Percentiles rank a stretch among this genome's conserved stretches.
These are phyloP conservation scores for Brachionus sp. DNA, from an alignment of 1,140 invertebrate species.

Conservation along the genomic window DNA sequence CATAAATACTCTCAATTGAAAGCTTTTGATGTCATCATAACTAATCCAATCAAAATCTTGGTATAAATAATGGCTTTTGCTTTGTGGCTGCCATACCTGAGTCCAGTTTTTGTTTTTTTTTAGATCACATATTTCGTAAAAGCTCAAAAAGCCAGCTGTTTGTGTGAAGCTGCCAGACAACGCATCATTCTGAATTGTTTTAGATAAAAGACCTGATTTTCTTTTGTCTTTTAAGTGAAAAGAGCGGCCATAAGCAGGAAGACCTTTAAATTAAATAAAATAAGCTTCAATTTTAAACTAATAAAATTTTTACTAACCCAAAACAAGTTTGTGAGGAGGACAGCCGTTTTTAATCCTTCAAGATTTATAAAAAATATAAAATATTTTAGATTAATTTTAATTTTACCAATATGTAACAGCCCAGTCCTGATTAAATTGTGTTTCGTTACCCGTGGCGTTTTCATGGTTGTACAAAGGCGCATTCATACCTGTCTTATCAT, in stretches of 20 bases:
- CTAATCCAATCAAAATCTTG: slow-evolving; percentile 86
- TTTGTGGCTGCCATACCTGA: slow-evolving; percentile 20
- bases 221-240: slow-evolving; percentile 62
- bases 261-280: slow-evolving; percentile 66
- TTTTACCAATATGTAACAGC: slow-evolving; percentile 29
- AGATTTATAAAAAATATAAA: not conserved
- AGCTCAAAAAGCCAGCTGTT: slow-evolving; percentile 85
- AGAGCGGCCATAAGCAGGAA: slow-evolving; percentile 81
- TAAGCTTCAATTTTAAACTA: slow-evolving; percentile 62
- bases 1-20: slow-evolving; percentile 24
- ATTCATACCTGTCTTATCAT: slow-evolving; percentile 71
- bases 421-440: slow-evolving; percentile 40
- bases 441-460: slow-evolving; percentile 48
- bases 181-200: slow-evolving; percentile 1
- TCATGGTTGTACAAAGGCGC: slow-evolving; percentile 53
- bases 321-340: slow-evolving; percentile 26
- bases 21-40: slow-evolving; percentile 70
- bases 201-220: not conserved
- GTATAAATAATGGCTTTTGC: slow-evolving; percentile 68
- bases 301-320: not conserved
- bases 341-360: slow-evolving; percentile 43
- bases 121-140: slow-evolving; percentile 73
- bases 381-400: not conserved
- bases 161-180: slow-evolving; percentile 49
- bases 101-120: slow-evolving; percentile 33